Base-by-base conservation (phyloP, 53 echinoderm and acorn worm genomes). In the Stichopus horrens region DNA sequence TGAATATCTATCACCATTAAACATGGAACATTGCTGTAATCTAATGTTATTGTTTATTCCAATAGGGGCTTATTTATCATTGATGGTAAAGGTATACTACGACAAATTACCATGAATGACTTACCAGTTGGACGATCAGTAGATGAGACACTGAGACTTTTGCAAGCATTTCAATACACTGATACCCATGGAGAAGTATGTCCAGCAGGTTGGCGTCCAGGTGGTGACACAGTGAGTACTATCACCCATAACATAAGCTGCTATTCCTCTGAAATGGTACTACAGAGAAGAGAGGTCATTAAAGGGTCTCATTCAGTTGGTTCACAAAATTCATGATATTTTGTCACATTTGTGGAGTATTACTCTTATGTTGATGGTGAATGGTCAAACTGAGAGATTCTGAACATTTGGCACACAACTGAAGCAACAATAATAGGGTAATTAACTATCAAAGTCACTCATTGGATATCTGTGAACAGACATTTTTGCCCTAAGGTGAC, bases 51-150 rank as follows among this genome's bases (percentile, higher is more conserved):
- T 4, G 9, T n/a, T 76, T 86, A 86, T 19, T 66, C 90, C 21
- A 21, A 76, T 88, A 97, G 98, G 93, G 98, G 98, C 5, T 86
- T 97, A 58, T 97, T 97, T 60, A 97, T 97, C 23, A 97, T 97
- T 86, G 98, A 97, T 83, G 95, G 90, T 53, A 94, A 92, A 22
- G 94, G 98, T 76, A 79, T 94, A 56, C 74, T 97, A 51, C 94
- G 98, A 23, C 98, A 97, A 77, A 97, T 97, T 55, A 98, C 98
- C 9, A 97, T 98, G 95, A 98, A 98, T 66, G 98, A 98, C 88
- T 88, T 98, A 22, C 98, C 95, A 8, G 91, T 93, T 52, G 90
- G 94, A 5, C 75, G 94, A 21, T 92, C 90, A 16, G 94, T 11
- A 59, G 94, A 94, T 86, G 96, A 96, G 74, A 98, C 98, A 0